Base-by-base conservation (phyloP, 2,797 vertebrate genomes). In the Urocyon cinereoargenteus region DNA sequence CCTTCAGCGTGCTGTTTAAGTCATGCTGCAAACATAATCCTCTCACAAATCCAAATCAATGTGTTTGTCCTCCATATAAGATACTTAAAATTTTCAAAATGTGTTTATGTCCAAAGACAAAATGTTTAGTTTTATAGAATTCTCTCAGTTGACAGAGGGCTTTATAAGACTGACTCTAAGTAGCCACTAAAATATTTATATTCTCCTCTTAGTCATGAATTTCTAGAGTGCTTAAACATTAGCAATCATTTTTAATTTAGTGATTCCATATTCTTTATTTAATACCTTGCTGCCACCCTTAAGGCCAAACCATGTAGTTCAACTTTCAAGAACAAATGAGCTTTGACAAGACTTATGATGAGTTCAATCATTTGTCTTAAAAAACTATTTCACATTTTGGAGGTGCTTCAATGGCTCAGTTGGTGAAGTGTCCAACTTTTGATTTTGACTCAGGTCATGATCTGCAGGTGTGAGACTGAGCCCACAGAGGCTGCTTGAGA, bases 21-120 rank as follows among this genome's bases (percentile, higher is more conserved):
- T 85, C 77, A 92, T 72, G 31, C 45, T 53, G 78, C 82, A 97
- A 97, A 93, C 81, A 92, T 57, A 78, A 96, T 93, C 66, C 89
- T 94, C 81, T 93, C 51, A 91, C 86, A 96, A 97, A 97, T 97
- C 90, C 73, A 94, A 97, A 95, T 97, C 97, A 97, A 92, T 96
- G 81, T 97, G 90, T 96, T 98, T 96, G 91, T 91, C 86, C 91
- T 97, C 94, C 31, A 19, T 34, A 40, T n/a, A 86, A 77, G 86
- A 95, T 91, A 94, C 90, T 91, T 97, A 92, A 94, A 75, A 49
- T 95, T 97, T 96, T 97, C 96, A 95, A 97, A 97, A 96, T 57
- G 91, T 97, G 97, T 97, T 97, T 98, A 97, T 91, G 78, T 86
- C 79, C 95, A 82, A 79, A 97, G 88, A 78, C 55, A 83, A 95